These are phyloP conservation scores for Tribolium madens DNA, from an alignment of 1,140 invertebrate species.

Conservation along the genomic window DNA sequence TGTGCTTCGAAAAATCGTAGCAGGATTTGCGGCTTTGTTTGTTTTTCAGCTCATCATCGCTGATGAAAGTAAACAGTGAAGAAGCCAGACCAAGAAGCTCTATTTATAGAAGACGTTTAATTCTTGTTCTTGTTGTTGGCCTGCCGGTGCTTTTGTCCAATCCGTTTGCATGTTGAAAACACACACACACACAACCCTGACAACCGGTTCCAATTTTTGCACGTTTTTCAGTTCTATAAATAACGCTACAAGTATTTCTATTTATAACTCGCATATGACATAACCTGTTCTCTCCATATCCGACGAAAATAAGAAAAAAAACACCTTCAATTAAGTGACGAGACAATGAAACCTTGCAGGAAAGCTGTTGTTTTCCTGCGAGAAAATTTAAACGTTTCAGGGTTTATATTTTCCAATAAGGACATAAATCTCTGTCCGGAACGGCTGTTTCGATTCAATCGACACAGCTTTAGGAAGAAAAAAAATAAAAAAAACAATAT, in stretches of 20 bases:
- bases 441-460: neutral
- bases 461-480: constrained; percentile 4
- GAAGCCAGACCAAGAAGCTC: constrained; percentile 7
- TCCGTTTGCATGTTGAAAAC: constrained; percentile 24
- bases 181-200: constrained; percentile 19
- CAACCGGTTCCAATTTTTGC: constrained; percentile 44
- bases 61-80: constrained; percentile 13
- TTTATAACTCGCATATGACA: constrained; percentile 41
- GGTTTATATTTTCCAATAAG: constrained; percentile 17
- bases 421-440: neutral
- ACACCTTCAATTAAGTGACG: neutral
- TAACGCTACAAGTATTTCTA: constrained; percentile 45
- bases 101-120: constrained; percentile 38
- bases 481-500: constrained; percentile 21
- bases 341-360: neutral
- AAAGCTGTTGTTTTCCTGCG: neutral
- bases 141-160: constrained; percentile 28
- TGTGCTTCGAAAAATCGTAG: no score
- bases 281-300: constrained; percentile 38
- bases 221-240: constrained; percentile 45
- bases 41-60: neutral
- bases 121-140: constrained; percentile 29
- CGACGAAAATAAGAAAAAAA: neutral
- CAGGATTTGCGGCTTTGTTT: no score
- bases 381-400: neutral